phyloP scores from a whole-genome alignment of 1,140 invertebrate genomes.

The Stegodyphus mimosarum region DNA sequence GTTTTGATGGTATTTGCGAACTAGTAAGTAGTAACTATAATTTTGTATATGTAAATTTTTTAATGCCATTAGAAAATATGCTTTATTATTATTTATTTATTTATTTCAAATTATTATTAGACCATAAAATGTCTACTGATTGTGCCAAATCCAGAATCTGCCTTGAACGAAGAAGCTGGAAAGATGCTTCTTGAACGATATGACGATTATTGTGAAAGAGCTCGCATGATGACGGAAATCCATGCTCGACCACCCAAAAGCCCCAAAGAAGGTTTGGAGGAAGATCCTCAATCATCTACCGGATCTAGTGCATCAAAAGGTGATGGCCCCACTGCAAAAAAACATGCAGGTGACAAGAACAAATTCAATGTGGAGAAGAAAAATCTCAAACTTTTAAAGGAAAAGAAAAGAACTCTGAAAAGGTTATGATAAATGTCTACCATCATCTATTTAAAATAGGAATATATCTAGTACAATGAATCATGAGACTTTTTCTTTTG shows the following conservation, averaged over 20 bases:
- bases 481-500: constrained; percentile 29
- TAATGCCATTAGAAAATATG: too few relatives aligned
- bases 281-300: constrained; percentile 64
- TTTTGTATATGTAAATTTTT: too few relatives aligned
- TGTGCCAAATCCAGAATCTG: constrained; percentile 94
- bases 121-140: constrained; percentile 93
- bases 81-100: neutral
- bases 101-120: constrained; percentile 69
- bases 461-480: constrained; percentile 38
- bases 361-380: constrained; percentile 76
- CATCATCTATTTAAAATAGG: constrained; percentile 14
- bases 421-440: constrained; percentile 78
- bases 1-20: too few relatives aligned
- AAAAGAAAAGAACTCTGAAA: constrained; percentile 88
- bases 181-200: constrained; percentile 91
- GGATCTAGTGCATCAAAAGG: constrained; percentile 69
- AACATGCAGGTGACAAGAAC: constrained; percentile 82
- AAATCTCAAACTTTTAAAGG: constrained; percentile 83
- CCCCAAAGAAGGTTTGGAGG: constrained; percentile 66
- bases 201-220: constrained; percentile 88
- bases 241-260: constrained; percentile 77
- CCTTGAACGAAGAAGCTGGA: constrained; percentile 93
- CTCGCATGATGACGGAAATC: constrained; percentile 94
- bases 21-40: too few relatives aligned
- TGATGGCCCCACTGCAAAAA: constrained; percentile 82